Conservation (phyloP, 1,140 invertebrate genomes). For the Batillaria attramentaria region DNA sequence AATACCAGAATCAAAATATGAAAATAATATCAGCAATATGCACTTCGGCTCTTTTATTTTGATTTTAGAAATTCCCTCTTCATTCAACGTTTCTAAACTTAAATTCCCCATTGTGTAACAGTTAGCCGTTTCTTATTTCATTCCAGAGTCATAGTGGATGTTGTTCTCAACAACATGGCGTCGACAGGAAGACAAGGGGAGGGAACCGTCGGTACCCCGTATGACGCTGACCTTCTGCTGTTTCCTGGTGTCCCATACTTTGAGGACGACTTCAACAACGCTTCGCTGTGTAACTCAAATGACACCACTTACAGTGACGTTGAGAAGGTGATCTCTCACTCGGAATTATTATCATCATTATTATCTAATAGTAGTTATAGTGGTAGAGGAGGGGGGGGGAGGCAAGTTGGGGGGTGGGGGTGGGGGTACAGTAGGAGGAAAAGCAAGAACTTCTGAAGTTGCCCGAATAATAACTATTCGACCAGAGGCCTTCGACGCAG, state of each 20-base stretch:
- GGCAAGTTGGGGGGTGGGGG: too few relatives aligned
- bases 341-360: not conserved
- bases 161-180: constrained; percentile 74
- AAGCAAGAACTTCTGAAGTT: not conserved
- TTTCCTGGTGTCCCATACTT: constrained; percentile 74
- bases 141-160: constrained; percentile 50
- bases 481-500: too few relatives aligned
- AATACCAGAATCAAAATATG: too few relatives aligned
- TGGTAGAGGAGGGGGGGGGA: not conserved
- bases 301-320: constrained; percentile 61
- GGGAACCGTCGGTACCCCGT: constrained; percentile 52
- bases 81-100: too few relatives aligned
- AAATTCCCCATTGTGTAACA: too few relatives aligned
- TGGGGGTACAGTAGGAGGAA: too few relatives aligned
- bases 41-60: too few relatives aligned
- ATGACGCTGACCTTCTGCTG: constrained; percentile 61
- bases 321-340: constrained; percentile 41
- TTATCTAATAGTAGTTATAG: not conserved
- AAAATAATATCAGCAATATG: too few relatives aligned
- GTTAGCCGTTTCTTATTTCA: too few relatives aligned
- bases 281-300: constrained; percentile 49
- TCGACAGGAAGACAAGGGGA: constrained; percentile 67
- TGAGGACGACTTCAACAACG: constrained; percentile 54
- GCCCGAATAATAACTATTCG: not conserved
- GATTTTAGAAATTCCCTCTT: too few relatives aligned